Conservation (phyloP, 2,113 vertebrate species). For the Peromyscus californicus region DNA sequence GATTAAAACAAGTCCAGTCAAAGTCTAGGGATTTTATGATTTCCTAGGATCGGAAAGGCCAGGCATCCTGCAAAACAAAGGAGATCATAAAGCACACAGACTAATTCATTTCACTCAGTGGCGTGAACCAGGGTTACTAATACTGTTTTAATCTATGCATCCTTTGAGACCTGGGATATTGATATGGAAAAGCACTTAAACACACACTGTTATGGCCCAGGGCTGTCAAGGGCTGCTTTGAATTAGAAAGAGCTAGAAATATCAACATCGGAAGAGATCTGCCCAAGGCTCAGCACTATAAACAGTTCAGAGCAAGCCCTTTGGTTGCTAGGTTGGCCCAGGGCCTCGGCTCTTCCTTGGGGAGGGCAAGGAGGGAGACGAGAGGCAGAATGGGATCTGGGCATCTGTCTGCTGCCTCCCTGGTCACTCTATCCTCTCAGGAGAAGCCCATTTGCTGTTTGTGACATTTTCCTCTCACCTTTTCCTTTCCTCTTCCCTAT, state of each 20-base stretch:
- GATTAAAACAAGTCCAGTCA: not conserved
- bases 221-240: slow-evolving; percentile 68
- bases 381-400: not conserved
- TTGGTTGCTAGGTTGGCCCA: slow-evolving; percentile 52
- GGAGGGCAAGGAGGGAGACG: not conserved
- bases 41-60: not conserved
- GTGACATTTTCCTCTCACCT: slow-evolving; percentile 22
- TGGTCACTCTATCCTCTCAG: not conserved
- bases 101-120: slow-evolving; percentile 63
- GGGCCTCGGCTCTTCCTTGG: slow-evolving; percentile 17
- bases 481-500: not conserved
- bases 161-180: slow-evolving; percentile 51
- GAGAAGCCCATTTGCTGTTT: not conserved
- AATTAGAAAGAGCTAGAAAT: slow-evolving; percentile 78
- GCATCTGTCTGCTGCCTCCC: slow-evolving; percentile 15
- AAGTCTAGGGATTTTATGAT: slow-evolving; percentile 33
- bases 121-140: slow-evolving; percentile 66
- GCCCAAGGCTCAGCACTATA: slow-evolving; percentile 54
- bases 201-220: slow-evolving; percentile 32
- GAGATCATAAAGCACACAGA: not conserved
- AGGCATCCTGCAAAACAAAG: not conserved
- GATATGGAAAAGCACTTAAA: slow-evolving; percentile 76
- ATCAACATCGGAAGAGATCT: not conserved
- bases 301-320: slow-evolving; percentile 63
- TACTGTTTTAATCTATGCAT: slow-evolving; percentile 68